These are phyloP conservation scores for Epistrophe eligans DNA, from an alignment of 2,888 invertebrate species.

Conservation along the genomic window DNA sequence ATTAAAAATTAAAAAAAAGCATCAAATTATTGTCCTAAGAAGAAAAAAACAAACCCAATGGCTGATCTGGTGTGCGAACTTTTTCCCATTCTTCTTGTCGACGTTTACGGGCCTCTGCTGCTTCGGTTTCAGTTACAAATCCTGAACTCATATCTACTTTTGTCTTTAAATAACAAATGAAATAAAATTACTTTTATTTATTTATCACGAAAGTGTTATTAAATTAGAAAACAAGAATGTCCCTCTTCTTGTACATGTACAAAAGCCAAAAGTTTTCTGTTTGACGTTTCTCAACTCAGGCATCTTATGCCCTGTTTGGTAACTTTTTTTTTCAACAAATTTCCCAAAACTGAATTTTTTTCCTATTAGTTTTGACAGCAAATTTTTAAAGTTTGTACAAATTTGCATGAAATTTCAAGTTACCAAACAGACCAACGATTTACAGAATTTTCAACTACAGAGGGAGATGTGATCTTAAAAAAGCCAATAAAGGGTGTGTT, in stretches of 20 bases:
- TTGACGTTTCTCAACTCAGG: slow-evolving; percentile 41
- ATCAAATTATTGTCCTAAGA: background rate
- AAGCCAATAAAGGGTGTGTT: background rate
- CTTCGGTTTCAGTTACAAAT: slow-evolving; percentile 95
- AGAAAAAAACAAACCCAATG: slow-evolving; percentile 87
- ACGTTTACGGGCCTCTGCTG: slow-evolving; percentile 90
- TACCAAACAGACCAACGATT: no score
- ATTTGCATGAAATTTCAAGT: no score
- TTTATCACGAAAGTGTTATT: background rate
- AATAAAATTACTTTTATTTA: background rate
- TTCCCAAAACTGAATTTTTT: no score
- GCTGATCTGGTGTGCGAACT: slow-evolving; percentile 95
- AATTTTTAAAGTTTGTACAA: no score
- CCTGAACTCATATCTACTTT: slow-evolving; percentile 91
- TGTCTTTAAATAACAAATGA: background rate
- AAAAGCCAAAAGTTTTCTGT: slow-evolving; percentile 35
- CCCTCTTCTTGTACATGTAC: background rate
- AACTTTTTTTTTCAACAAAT: no score
- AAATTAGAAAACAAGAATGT: slow-evolving; percentile 26
- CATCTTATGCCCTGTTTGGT: no score
- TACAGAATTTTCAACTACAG: background rate
- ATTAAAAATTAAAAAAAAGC: slow-evolving; percentile 11
- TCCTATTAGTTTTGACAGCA: no score
- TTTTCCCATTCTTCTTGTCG: slow-evolving; percentile 99
- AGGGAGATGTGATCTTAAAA: background rate